phyloP scores from a whole-genome alignment of 1,140 invertebrate genomes.

The Caerostris extrusa region DNA sequence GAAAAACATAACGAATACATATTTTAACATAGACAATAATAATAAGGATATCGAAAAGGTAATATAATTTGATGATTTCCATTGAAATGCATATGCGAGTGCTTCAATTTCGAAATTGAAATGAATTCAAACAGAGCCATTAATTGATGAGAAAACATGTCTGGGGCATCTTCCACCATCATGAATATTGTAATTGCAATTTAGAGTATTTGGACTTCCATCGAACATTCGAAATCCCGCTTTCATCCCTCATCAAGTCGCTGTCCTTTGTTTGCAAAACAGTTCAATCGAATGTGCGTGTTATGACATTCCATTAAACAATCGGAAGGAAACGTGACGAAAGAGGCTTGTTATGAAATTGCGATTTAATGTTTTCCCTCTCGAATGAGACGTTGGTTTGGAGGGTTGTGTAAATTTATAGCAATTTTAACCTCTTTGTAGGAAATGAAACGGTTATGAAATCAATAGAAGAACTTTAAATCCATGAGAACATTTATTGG shows the following conservation, averaged over 20 bases:
- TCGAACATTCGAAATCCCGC: background rate
- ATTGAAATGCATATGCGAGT: background rate
- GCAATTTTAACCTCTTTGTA: no score
- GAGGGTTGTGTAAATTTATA: no score
- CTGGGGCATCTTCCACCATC: background rate
- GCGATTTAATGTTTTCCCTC: background rate
- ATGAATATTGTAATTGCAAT: conserved; percentile 11
- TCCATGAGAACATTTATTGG: no score
- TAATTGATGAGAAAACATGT: background rate
- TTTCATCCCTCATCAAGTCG: background rate
- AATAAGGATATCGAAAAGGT: no score
- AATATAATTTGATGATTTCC: background rate
- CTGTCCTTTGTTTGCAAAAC: background rate
- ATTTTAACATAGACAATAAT: no score
- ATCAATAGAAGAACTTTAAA: no score
- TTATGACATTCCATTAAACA: background rate
- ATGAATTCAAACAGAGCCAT: background rate
- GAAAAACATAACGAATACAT: no score
- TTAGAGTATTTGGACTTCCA: background rate
- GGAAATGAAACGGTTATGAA: no score
- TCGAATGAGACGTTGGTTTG: no score
- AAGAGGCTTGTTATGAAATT: background rate
- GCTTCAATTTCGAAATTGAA: background rate
- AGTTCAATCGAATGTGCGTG: background rate
- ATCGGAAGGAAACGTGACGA: background rate